These are phyloP conservation scores for Jordanella pulchra DNA, from an alignment of 2,797 vertebrate species.

Conservation along the genomic window DNA sequence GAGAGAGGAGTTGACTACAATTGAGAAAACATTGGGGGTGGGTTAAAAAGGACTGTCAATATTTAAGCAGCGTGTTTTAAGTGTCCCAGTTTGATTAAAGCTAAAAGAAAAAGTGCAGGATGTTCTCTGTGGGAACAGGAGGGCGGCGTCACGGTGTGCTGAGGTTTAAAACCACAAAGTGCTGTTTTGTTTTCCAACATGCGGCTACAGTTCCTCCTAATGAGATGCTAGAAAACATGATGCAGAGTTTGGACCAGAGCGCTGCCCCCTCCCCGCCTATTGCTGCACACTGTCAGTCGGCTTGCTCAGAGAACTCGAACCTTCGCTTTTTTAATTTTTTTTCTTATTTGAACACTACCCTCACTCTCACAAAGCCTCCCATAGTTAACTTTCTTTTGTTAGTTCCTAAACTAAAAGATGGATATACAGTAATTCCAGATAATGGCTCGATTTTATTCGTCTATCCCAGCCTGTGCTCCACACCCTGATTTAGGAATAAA, in stretches of 20 bases:
- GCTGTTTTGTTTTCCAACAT: neutral
- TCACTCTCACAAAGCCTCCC: neutral
- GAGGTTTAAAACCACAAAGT: neutral
- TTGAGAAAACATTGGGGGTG: conserved; percentile 4
- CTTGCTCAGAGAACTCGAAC: neutral
- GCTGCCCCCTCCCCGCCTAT: neutral
- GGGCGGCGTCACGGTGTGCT: neutral
- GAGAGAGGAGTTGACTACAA: conserved; percentile 11
- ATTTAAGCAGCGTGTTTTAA: neutral
- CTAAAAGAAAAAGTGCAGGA: neutral
- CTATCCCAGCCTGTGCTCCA: neutral
- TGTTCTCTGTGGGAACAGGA: neutral
- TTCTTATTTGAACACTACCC: neutral
- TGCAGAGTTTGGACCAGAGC: neutral
- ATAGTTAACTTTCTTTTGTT: too few species aligned
- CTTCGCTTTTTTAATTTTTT: neutral
- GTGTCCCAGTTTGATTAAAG: neutral
- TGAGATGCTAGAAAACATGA: neutral
- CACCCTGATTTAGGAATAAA: neutral
- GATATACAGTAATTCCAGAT: neutral
- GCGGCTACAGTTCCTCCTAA: neutral
- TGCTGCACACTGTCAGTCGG: neutral
- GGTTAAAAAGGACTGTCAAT: conserved; percentile 2
- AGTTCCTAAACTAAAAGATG: neutral
- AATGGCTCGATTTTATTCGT: neutral